Conservation (phyloP, 2,797 vertebrate species). For the Macropus fuliginosus region DNA sequence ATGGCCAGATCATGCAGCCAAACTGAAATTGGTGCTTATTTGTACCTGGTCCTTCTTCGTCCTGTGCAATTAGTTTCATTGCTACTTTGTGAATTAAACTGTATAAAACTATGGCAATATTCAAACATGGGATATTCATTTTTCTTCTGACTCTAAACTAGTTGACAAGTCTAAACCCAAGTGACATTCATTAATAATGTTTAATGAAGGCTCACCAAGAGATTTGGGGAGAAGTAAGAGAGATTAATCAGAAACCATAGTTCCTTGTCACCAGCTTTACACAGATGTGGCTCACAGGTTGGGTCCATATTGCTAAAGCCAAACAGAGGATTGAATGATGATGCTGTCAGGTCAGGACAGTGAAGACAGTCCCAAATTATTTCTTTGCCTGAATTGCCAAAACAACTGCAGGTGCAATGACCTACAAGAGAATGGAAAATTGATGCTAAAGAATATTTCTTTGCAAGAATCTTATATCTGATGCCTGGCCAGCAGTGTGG, state of each 20-base stretch:
- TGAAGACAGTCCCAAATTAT: conserved; percentile 5
- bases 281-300: conserved; percentile 3
- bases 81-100: conserved; percentile 13
- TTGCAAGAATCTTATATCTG: not conserved
- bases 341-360: not conserved
- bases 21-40: not conserved
- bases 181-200: not conserved
- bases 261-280: not conserved
- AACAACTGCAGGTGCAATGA: conserved; percentile 10
- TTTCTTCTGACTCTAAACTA: conserved; percentile 29
- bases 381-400: conserved; percentile 1
- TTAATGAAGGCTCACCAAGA: not conserved
- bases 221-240: not conserved
- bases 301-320: not conserved
- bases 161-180: not conserved
- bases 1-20: not conserved
- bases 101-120: not conserved
- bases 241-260: not conserved
- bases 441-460: not conserved
- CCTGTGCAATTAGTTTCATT: conserved; percentile 19
- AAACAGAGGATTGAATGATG: not conserved
- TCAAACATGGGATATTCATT: conserved; percentile 6
- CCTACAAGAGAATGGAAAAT: not conserved
- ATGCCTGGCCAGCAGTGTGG: not conserved
- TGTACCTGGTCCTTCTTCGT: not conserved